Conservation (phyloP, 2,797 vertebrate genomes). For the Poeciliopsis turneri region DNA sequence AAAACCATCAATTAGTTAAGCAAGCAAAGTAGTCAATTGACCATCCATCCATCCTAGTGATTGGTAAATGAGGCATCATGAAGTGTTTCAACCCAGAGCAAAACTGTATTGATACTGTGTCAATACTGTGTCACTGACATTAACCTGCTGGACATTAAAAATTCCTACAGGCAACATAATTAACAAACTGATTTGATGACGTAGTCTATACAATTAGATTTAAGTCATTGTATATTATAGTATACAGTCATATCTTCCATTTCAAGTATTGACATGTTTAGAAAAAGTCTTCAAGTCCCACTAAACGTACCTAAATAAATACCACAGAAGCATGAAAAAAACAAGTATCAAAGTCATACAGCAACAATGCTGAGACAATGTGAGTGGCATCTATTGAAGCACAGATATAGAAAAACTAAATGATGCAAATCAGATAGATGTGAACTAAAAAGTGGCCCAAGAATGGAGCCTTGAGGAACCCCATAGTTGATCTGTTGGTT, state of each 20-base stretch:
- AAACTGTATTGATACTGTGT: no score
- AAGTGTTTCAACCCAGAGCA: no score
- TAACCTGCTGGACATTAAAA: no score
- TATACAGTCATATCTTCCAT: no score
- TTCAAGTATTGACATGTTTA: neutral
- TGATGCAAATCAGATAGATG: neutral
- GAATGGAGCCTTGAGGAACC: conserved; percentile 1
- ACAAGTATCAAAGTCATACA: neutral
- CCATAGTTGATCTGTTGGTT: neutral
- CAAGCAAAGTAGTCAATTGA: neutral
- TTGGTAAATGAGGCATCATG: no score
- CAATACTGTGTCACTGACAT: no score
- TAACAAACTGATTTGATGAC: no score
- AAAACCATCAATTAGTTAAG: neutral
- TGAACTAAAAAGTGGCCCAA: neutral
- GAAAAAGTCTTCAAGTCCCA: neutral
- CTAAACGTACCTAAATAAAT: neutral
- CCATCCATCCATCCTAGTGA: no score
- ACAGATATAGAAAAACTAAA: neutral
- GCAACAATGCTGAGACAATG: neutral
- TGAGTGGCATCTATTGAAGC: neutral
- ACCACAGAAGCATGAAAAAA: neutral
- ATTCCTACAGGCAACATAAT: no score
- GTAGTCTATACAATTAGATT: no score
- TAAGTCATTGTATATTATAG: no score